Evolutionary conservation across 1,140 invertebrate genomes (phyloP).

Genomic region (Lasioglossum baleicum): DNA sequence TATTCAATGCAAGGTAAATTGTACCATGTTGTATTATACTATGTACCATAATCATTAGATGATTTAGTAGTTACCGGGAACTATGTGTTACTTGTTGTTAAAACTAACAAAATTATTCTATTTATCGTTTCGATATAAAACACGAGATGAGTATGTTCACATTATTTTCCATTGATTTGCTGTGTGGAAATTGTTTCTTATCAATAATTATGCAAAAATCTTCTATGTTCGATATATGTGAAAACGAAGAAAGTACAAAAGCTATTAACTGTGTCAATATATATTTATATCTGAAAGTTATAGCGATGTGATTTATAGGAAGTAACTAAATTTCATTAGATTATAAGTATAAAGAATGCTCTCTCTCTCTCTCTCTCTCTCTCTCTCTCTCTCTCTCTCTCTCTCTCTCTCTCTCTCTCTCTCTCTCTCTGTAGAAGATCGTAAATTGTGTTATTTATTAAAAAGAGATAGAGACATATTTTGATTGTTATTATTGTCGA

Average conservation of each 20-base stretch:
- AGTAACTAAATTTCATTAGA: not conserved
- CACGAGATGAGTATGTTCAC: conserved; percentile 17
- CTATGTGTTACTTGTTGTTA: conserved; percentile 58
- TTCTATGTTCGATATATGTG: not conserved
- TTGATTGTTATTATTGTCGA: conserved; percentile 16
- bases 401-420: too few species aligned
- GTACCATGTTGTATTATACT: conserved; percentile 67
- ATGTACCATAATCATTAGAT: conserved; percentile 62
- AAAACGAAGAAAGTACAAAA: conserved; percentile 21
- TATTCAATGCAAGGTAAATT: conserved; percentile 59
- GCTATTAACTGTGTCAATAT: conserved; percentile 11
- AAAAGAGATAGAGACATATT: conserved; percentile 8
- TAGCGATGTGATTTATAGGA: conserved; percentile 26
- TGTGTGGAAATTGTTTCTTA: conserved; percentile 30
- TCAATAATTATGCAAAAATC: conserved; percentile 10
- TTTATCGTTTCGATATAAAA: conserved; percentile 16
- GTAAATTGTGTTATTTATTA: conserved; percentile 21
- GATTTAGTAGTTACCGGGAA: conserved; percentile 30
- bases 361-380: conserved; percentile 12
- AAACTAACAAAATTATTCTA: conserved; percentile 46
- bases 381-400: conserved; percentile 11
- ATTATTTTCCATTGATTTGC: conserved; percentile 37
- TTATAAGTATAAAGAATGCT: conserved; percentile 18
- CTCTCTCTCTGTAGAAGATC: not conserved
- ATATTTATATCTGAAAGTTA: conserved; percentile 35